phyloP scores from a whole-genome alignment of 1,140 invertebrate genomes.

The Heliconius hermathena region DNA sequence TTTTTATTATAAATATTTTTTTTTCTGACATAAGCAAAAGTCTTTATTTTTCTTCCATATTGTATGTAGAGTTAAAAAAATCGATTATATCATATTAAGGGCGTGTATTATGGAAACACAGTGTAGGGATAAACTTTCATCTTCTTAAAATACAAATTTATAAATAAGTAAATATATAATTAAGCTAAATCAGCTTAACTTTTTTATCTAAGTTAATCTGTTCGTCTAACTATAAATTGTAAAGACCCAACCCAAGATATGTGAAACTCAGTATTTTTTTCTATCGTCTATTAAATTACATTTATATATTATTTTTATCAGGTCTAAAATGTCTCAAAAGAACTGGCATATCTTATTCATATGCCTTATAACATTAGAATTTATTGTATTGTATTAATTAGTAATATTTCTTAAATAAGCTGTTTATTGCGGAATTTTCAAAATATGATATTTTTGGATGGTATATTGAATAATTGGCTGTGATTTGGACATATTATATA shows the following conservation, averaged over 20 bases:
- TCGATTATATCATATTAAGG: not conserved
- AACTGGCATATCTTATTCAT: not conserved
- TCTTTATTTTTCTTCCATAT: not conserved
- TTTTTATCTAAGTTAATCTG: not conserved
- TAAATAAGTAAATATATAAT: slow-evolving; percentile 11
- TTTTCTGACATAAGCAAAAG: not conserved
- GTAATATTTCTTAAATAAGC: slow-evolving; percentile 2
- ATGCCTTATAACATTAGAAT: not conserved
- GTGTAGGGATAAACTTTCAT: not conserved
- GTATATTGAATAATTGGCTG: slow-evolving; percentile 61
- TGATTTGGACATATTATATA: slow-evolving; percentile 55
- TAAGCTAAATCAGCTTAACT: not conserved
- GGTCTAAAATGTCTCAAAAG: not conserved
- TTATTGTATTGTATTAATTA: not conserved
- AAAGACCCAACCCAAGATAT: not conserved
- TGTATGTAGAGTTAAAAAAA: not conserved
- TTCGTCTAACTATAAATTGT: not conserved
- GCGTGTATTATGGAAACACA: slow-evolving; percentile 1
- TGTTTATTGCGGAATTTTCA: slow-evolving; percentile 38
- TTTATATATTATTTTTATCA: not conserved
- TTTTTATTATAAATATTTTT: not conserved
- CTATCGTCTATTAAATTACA: not conserved
- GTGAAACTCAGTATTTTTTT: not conserved
- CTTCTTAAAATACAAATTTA: slow-evolving; percentile 6
- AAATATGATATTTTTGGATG: slow-evolving; percentile 55